A percentile compares a stretch with the other conserved stretches of the same genome.
Evolutionary conservation across 2,113 vertebrate genomes (phyloP).

Genomic region (Esox niger): DNA sequence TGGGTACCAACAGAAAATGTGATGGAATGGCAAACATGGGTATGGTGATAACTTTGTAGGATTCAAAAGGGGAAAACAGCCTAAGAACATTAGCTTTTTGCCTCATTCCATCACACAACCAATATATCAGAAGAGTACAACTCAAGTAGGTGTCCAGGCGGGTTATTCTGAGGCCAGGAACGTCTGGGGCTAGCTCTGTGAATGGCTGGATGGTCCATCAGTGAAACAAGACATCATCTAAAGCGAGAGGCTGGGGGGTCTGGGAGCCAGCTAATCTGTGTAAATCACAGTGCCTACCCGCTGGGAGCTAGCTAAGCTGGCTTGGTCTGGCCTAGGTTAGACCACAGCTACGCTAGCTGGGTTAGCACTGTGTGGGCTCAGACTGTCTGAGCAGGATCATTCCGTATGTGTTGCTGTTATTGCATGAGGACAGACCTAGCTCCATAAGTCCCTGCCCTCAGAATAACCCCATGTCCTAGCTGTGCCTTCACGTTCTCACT

Average conservation of each 20-base stretch:
- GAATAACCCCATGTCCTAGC: constrained; percentile 11
- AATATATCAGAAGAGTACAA: no score
- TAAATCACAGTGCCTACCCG: constrained; percentile 48
- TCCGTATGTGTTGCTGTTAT: constrained; percentile 11
- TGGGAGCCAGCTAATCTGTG: constrained; percentile 53
- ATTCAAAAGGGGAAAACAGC: no score
- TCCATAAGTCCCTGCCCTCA: neutral
- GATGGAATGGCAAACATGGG: neutral
- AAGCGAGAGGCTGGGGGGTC: constrained; percentile 21
- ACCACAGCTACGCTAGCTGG: constrained; percentile 22
- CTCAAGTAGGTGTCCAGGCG: no score
- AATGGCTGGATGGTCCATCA: constrained; percentile 34
- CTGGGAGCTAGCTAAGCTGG: constrained; percentile 9
- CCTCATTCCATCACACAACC: no score
- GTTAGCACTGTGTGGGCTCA: constrained; percentile 41
- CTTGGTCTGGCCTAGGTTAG: no score
- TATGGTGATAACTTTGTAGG: neutral
- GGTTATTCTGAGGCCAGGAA: no score
- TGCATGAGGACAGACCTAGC: constrained; percentile 20
- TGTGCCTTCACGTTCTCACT: no score
- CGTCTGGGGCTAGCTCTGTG: no score
- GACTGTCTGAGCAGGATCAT: constrained; percentile 53
- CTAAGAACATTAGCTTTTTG: no score
- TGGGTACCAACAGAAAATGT: neutral
- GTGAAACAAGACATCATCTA: constrained; percentile 47